These are phyloP conservation scores for Eptesicus fuscus DNA, from an alignment of 2,113 vertebrate genomes.

Conservation along the genomic window DNA sequence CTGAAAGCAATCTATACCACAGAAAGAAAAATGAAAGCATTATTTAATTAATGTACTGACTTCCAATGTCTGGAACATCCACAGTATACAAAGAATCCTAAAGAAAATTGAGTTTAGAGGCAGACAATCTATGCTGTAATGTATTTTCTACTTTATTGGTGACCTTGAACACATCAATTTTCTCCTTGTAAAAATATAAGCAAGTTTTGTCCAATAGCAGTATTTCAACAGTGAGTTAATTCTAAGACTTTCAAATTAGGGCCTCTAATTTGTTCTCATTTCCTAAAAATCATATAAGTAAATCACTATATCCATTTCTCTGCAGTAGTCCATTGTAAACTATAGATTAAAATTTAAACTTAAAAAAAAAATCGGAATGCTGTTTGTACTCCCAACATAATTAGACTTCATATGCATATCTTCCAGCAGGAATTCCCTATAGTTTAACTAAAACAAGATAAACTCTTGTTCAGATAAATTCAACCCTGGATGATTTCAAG, in stretches of 20 bases:
- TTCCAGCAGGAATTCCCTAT: not conserved
- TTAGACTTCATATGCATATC: not conserved
- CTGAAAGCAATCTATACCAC: not conserved
- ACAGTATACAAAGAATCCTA: not conserved
- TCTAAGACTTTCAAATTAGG: not conserved
- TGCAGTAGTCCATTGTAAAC: not conserved
- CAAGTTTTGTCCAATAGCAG: not conserved
- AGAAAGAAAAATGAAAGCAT: slow-evolving; percentile 30
- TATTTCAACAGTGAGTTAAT: slow-evolving; percentile 31
- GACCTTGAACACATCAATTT: not conserved
- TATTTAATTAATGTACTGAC: not conserved
- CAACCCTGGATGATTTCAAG: not conserved
- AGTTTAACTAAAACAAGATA: slow-evolving; percentile 1
- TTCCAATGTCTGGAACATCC: not conserved
- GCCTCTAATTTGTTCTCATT: slow-evolving; percentile 21
- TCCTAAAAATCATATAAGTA: slow-evolving; percentile 8
- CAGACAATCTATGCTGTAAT: not conserved
- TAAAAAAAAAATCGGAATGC: not conserved
- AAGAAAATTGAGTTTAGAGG: not conserved
- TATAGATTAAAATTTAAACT: not conserved
- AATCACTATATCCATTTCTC: not conserved
- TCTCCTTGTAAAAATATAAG: not conserved
- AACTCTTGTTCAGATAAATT: not conserved
- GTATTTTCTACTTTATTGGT: not conserved
- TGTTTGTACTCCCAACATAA: not conserved